Percentiles rank a stretch among this genome's conserved stretches.
Evolutionary conservation across 2,113 vertebrate species (phyloP).

Genomic region (Neomonachus schauinslandi): DNA sequence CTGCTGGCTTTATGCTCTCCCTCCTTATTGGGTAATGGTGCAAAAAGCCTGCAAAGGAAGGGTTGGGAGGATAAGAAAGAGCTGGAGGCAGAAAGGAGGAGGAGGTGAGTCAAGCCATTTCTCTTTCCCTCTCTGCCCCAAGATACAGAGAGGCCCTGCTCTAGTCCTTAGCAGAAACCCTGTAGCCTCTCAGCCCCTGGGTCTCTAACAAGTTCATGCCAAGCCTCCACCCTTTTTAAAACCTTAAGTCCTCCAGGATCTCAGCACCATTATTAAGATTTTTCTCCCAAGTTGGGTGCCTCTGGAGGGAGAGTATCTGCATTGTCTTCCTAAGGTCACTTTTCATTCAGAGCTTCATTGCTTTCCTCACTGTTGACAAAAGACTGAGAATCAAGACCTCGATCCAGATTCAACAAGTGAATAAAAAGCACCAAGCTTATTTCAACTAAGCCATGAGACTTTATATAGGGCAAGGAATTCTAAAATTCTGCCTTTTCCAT

Average conservation of each 20-base stretch:
- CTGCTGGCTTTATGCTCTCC: background rate
- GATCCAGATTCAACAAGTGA: slow-evolving; percentile 18
- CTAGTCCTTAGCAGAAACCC: background rate
- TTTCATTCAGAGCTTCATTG: slow-evolving; percentile 26
- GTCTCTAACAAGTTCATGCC: background rate
- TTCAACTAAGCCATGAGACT: background rate
- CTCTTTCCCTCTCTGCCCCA: background rate
- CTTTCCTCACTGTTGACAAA: background rate
- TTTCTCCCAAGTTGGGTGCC: background rate
- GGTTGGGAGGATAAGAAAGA: background rate
- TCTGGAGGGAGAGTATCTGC: background rate
- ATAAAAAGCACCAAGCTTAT: background rate
- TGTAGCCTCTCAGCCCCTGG: background rate
- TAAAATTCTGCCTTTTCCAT: background rate
- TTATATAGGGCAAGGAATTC: background rate
- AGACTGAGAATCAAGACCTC: slow-evolving; percentile 4
- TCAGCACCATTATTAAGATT: background rate
- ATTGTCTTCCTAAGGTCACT: background rate
- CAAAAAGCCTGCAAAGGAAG: background rate
- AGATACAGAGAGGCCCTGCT: background rate
- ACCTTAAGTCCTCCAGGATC: background rate
- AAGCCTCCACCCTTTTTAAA: background rate
- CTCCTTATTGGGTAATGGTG: background rate
- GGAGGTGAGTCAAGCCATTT: background rate
- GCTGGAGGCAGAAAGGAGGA: background rate